Base-by-base conservation (phyloP, 2,797 vertebrate species). In the Dicrostonyx torquatus region DNA sequence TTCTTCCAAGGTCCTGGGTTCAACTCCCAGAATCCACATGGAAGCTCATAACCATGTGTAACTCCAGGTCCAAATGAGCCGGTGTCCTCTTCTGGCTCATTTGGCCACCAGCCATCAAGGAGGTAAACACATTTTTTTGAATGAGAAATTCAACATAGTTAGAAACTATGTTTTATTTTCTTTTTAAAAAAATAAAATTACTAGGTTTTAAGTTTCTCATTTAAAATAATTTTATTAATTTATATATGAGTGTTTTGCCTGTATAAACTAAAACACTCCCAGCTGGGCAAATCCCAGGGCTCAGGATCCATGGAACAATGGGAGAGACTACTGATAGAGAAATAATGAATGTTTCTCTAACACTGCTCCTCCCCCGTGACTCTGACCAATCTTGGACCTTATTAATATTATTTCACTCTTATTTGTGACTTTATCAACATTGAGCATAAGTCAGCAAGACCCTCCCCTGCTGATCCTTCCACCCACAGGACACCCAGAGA, bases 341-440 rank as follows among this genome's bases (percentile, higher is more conserved):
- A 87, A 93, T 50, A 0, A 87, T 66, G 64, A 93, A 14, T 75
- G 86, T 48, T 87, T 79, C 84, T 93, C 90, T 75, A 92, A 72
- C 24, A 48, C 94, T 95, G 93, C 64, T 64, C 58, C 90, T 97
- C 94, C 86, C 79, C 95, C 55, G 10, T 76, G 92, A 77, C 86
- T 97, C 96, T 95, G 40, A 77, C 96, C 88, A 64, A 87, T 80
- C 53, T 95, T 37, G 0, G 0, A 93, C 68, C 92, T 96, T 94
- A 97, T 98, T 98, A 96, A 97, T 98, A 97, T 95, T 95, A 93
- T 89, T 97, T 85, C 96, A 96, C 94, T 94, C 93, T 93, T 97
- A 95, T 87, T 95, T 96, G 62, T 90, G 43, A 95, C 96, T 95
- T 96, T 96, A 96, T 96, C 95, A 94, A 55, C 88, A 91, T 90